Percentiles rank a stretch among this genome's conserved stretches.
Evolutionary conservation across 2,113 vertebrate species (phyloP).

Genomic region (Muscicapa adusta): DNA sequence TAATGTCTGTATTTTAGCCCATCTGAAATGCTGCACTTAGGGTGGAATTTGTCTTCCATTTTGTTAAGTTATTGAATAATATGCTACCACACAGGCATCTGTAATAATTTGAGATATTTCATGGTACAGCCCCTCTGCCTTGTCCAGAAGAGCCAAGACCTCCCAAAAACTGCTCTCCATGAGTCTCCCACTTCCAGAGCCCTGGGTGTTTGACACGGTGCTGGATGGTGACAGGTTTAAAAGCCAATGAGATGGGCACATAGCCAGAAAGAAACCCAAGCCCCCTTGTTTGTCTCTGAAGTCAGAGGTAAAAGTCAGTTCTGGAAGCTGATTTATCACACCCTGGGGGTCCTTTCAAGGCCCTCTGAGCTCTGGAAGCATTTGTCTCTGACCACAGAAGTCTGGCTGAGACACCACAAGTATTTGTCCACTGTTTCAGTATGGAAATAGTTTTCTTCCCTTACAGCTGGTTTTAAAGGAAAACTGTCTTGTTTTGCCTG

Average conservation of each 20-base stretch:
- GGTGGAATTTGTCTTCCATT: neutral
- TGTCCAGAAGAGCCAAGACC: neutral
- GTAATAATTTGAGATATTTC: neutral
- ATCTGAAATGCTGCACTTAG: neutral
- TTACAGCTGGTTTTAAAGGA: neutral
- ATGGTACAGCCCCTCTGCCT: neutral
- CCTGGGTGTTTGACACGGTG: neutral
- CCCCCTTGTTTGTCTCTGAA: neutral
- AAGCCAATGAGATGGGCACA: neutral
- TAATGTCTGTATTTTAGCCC: neutral
- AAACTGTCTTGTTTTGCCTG: neutral
- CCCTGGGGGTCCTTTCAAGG: too few relatives aligned
- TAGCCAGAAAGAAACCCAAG: neutral
- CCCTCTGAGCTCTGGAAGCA: neutral
- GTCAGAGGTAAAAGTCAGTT: neutral
- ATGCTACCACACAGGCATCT: neutral
- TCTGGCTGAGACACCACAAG: neutral
- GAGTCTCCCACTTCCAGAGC: neutral
- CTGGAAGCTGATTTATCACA: neutral
- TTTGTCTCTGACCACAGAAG: neutral
- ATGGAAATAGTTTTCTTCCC: neutral
- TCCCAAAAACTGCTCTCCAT: fast-evolving
- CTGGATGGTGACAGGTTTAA: neutral
- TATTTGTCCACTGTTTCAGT: neutral
- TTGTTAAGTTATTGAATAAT: neutral